These are phyloP conservation scores for Neoascia interrupta DNA, from an alignment of 2,888 invertebrate genomes.

Conservation along the genomic window DNA sequence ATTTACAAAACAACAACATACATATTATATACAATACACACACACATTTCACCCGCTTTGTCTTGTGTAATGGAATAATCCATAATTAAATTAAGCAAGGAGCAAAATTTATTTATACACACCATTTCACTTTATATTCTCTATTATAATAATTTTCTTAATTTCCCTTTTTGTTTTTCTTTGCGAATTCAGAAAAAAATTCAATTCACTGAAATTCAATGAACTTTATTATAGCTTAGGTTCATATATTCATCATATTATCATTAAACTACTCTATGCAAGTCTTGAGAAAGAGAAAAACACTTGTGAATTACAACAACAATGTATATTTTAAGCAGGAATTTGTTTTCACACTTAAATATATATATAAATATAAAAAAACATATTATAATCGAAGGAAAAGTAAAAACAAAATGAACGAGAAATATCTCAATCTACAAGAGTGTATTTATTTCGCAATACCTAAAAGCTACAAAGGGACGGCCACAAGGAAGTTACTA, in stretches of 20 bases:
- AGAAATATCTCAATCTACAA: slow-evolving; percentile 46
- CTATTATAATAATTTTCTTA: slow-evolving; percentile 30
- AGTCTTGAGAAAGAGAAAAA: slow-evolving; percentile 1
- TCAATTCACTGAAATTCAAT: slow-evolving; percentile 49
- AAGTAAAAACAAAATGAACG: slow-evolving; percentile 48
- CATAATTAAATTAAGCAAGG: slow-evolving; percentile 54
- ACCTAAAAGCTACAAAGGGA: slow-evolving; percentile 11
- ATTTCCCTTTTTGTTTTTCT: slow-evolving; percentile 23
- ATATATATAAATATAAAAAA: slow-evolving; percentile 50
- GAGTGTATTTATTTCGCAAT: slow-evolving; percentile 61
- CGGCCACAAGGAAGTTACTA: background rate
- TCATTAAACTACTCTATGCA: slow-evolving; percentile 39
- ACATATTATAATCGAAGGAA: slow-evolving; percentile 58
- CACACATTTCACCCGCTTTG: slow-evolving; percentile 50
- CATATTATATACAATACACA: slow-evolving; percentile 7
- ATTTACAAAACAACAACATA: slow-evolving; percentile 33
- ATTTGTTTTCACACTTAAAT: slow-evolving; percentile 48
- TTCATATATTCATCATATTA: slow-evolving; percentile 64
- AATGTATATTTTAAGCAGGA: slow-evolving; percentile 64
- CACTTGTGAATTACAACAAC: slow-evolving; percentile 41
- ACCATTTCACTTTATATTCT: slow-evolving; percentile 33
- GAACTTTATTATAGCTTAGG: slow-evolving; percentile 59
- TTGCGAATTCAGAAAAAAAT: slow-evolving; percentile 35
- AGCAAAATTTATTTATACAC: slow-evolving; percentile 66
- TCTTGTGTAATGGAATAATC: slow-evolving; percentile 46